Evolutionary conservation across 64 coral and sea anemone genomes (phyloP), one percentile per base, ranked within the genome.

Genomic region (Actinia tenebrosa): DNA sequence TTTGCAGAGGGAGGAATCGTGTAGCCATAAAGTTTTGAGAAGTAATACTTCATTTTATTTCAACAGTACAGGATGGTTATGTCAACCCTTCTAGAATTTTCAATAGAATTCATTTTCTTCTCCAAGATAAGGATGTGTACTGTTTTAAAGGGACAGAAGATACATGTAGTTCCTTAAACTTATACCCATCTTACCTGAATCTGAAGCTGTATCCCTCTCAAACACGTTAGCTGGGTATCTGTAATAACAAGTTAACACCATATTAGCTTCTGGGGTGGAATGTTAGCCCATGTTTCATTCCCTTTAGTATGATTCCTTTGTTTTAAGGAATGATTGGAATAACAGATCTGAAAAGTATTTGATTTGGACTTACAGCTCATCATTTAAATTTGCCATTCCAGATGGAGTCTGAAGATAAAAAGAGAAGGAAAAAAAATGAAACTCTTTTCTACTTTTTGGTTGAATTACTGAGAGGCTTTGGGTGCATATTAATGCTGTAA

Each of bases 201-300:
- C 91, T 18, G 71, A 78, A 3, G 91, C 85, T 43, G 60, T 85
- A 23, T 96, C 94, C 91, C 88, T 93, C 81, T 96, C 94, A 90
- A 96, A 96, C 30, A 96, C 94, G 42, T 93, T 66, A 22, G 94
- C 94, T 59, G 94, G 94, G 78, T 96, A 96, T 88, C 94, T 96
- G 78, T 72, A 80, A 47, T 26, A 64, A 66, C 13, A 75, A 15
- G 56, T 58, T 58, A 58, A 7, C 5, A 58, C 56, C 56, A 58
- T 11, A 16, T 58, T 16, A 58, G 56, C 47, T 50, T 50, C 47
- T 37, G 30, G 30, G 47, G 47, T 8, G 7, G 47, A 50, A 50
- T 50, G 47, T 50, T 8, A 5, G 3, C 47, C 47, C 47, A 50
- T 50, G 7, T 13, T 2, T 58, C 56, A 58, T 58, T 2, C 56